Base-by-base conservation (phyloP, 2,888 invertebrate species). In the Marronus borbonicus region DNA sequence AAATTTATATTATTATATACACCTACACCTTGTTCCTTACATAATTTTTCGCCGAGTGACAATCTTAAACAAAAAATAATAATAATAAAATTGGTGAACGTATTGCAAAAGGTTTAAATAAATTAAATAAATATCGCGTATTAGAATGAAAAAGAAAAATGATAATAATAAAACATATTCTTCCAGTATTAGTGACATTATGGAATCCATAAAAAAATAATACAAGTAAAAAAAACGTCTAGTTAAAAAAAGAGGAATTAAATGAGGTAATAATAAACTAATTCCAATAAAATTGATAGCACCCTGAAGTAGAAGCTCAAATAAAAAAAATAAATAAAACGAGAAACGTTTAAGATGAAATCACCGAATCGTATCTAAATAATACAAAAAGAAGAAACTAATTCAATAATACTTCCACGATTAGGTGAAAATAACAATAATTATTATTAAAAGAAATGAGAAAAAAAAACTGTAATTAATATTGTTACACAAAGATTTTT, bases 21-120 rank as follows among this genome's bases (percentile, higher is more conserved):
- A 70, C 28, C 36, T 58, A 55, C 24, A 82, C 77, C 44, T 83
- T 80, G 81, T 83, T 84, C 82, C 81, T 83, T 82, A 83, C 20
- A 68, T 55, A 55, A 55, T 24, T 44, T 83, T 85, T 85, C 85
- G 85, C 85, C 84, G 84, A 86, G 84, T 86, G 86, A 86, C 86
- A 86, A 86, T 86, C 86, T 85, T 24, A 36, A 55, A 44, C 39
- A 49, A 44, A 20, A 24, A 39, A n/a, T 12, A 39, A 60, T 28
- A 60, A 58, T 24, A 39, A 72, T 60, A 58, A 70, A 36, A 58
- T 55, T 60, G 58, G 72, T 72, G 72, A 44, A 60, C 17, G 39
- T 39, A 44, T 39, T n/a, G 31, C 28, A 3, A 68, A 24, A 17
- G 5, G 12, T 0, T 64, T 31, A 70, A 24, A n/a, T 10, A 20